Conservation (phyloP, 2,113 vertebrate genomes). For the Sceloporus tristichus region DNA sequence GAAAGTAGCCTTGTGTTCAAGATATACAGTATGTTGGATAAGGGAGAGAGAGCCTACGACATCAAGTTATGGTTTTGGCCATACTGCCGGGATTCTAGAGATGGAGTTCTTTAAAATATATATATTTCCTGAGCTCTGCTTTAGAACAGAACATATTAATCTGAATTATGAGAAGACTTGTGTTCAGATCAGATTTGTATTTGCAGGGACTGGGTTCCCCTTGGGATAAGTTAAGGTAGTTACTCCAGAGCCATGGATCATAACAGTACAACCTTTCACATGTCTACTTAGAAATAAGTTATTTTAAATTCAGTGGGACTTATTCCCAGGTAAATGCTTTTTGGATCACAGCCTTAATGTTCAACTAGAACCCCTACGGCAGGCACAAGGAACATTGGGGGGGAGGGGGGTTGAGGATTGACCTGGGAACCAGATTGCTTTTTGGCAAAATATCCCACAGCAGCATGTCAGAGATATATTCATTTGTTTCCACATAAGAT, state of each 20-base stretch:
- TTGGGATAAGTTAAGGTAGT: background rate
- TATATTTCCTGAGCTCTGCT: no score
- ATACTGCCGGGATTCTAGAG: no score
- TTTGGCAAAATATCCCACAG: no score
- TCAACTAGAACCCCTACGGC: no score
- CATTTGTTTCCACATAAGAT: no score
- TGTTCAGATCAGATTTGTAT: background rate
- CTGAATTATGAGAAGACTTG: background rate
- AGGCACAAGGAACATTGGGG: no score
- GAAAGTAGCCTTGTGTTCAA: constrained; percentile 2
- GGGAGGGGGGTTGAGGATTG: no score
- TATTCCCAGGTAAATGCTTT: no score
- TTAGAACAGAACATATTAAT: background rate
- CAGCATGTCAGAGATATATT: no score
- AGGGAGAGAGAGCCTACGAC: background rate
- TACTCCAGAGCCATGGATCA: background rate
- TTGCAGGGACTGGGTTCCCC: background rate
- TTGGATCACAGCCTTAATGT: no score
- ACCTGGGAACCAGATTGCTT: no score
- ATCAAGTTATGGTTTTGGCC: background rate
- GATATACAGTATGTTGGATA: background rate
- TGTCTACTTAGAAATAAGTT: background rate
- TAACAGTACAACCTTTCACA: background rate
- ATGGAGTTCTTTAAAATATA: no score
- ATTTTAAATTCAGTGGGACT: background rate